Evolutionary conservation across 2,797 vertebrate species (phyloP).

Genomic region (Sebastolobus altivelis): DNA sequence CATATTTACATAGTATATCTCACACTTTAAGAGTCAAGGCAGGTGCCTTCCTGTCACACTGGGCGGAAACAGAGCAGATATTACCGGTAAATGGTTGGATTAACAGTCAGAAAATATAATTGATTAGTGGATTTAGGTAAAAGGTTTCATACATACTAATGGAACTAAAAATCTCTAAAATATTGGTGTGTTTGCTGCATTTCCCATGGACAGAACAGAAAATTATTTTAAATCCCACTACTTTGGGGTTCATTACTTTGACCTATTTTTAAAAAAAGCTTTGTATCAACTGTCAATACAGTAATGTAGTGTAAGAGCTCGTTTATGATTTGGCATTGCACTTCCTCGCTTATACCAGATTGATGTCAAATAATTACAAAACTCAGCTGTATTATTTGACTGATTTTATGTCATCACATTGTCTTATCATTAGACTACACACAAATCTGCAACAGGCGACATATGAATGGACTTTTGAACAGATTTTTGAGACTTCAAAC

Average conservation of each 20-base stretch:
- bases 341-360: not conserved
- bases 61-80: not conserved
- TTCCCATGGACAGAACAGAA: not conserved
- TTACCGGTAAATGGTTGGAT: not conserved
- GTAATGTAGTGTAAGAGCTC: not conserved
- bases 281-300: not conserved
- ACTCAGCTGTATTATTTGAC: not conserved
- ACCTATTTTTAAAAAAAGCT: not conserved
- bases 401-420: constrained; percentile 9
- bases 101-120: not conserved
- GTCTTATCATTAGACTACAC: constrained; percentile 13
- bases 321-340: not conserved
- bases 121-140: not conserved
- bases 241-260: not conserved
- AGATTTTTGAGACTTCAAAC: not conserved
- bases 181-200: not conserved
- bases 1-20: constrained; percentile 71
- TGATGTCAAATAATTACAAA: constrained; percentile 15
- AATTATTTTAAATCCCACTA: not conserved
- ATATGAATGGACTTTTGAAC: not conserved
- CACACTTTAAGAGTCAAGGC: constrained; percentile 15
- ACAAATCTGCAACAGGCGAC: not conserved
- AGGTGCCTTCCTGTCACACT: constrained; percentile 30
- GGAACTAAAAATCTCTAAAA: not conserved
- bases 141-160: constrained; percentile 10